phyloP scores from a whole-genome alignment of 2,797 vertebrate genomes.

The Podargus strigoides region DNA sequence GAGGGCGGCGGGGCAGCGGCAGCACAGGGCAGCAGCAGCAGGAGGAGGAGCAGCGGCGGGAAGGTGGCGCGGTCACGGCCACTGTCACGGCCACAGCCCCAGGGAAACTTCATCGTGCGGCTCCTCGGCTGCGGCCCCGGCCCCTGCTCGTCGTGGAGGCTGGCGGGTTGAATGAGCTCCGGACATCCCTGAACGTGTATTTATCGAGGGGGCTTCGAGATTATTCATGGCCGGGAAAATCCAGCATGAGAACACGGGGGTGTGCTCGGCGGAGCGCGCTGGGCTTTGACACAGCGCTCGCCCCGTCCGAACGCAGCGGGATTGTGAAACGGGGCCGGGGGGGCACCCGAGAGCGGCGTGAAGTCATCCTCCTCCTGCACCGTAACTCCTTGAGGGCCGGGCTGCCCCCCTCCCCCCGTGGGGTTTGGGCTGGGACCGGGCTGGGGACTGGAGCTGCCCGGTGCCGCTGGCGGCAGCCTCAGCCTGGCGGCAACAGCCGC shows the following conservation, averaged over 20 bases:
- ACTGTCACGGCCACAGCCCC: background rate
- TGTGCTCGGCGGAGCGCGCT: background rate
- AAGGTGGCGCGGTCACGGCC: background rate
- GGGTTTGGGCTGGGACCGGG: background rate
- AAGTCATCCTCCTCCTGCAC: background rate
- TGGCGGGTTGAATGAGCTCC: constrained; percentile 65
- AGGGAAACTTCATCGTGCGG: background rate
- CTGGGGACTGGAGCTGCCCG: background rate
- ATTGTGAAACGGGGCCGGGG: constrained; percentile 26
- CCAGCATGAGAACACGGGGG: constrained; percentile 65
- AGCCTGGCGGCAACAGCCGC: background rate
- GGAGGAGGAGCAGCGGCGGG: background rate
- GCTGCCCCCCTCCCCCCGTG: background rate
- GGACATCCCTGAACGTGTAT: constrained; percentile 72
- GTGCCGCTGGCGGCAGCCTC: background rate
- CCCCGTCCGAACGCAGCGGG: background rate
- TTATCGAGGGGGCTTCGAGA: constrained; percentile 70
- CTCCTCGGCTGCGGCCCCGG: background rate
- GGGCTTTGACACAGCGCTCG: background rate
- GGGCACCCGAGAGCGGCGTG: background rate
- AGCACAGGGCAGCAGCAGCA: constrained; percentile 10
- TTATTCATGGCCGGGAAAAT: constrained; percentile 75
- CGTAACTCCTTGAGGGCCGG: background rate
- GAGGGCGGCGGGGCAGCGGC: constrained; percentile 22
- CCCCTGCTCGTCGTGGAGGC: background rate